Percentiles rank a stretch among this genome's conserved stretches.
Evolutionary conservation across 2,888 invertebrate genomes (phyloP).

Genomic region (Labia minor): DNA sequence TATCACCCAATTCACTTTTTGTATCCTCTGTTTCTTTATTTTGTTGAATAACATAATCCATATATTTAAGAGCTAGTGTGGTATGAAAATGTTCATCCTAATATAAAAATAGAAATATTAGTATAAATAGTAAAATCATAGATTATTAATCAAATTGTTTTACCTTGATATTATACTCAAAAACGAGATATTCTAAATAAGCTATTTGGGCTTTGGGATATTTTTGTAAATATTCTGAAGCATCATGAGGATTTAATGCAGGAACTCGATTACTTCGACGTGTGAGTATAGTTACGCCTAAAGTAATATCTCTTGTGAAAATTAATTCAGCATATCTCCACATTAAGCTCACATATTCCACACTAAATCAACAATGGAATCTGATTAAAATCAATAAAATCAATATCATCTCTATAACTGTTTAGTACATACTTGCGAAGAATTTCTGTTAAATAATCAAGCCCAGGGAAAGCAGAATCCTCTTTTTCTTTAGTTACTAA

Average conservation of each 20-base stretch:
- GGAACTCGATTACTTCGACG: slow-evolving; percentile 30
- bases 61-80: slow-evolving; percentile 38
- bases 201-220: slow-evolving; percentile 36
- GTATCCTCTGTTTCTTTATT: slow-evolving; percentile 22
- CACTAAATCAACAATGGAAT: no score
- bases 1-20: slow-evolving; percentile 16
- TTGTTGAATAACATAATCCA: slow-evolving; percentile 34
- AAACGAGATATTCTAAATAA: slow-evolving; percentile 38
- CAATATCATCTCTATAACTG: not conserved
- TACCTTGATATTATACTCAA: slow-evolving; percentile 35
- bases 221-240: slow-evolving; percentile 36
- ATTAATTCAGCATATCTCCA: slow-evolving; percentile 39
- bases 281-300: slow-evolving; percentile 37
- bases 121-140: slow-evolving; percentile 5
- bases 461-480: slow-evolving; percentile 37
- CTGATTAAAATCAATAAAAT: not conserved
- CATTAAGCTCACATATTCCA: slow-evolving; percentile 35
- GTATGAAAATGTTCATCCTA: slow-evolving; percentile 42
- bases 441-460: slow-evolving; percentile 29
- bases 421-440: not conserved
- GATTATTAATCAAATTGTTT: no score
- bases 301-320: slow-evolving; percentile 34
- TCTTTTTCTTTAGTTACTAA: slow-evolving; percentile 34
- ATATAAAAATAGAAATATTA: slow-evolving; percentile 24
- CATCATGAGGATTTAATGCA: slow-evolving; percentile 31